These are phyloP conservation scores for Thomomys bottae DNA, from an alignment of 2,113 vertebrate genomes.

Conservation along the genomic window DNA sequence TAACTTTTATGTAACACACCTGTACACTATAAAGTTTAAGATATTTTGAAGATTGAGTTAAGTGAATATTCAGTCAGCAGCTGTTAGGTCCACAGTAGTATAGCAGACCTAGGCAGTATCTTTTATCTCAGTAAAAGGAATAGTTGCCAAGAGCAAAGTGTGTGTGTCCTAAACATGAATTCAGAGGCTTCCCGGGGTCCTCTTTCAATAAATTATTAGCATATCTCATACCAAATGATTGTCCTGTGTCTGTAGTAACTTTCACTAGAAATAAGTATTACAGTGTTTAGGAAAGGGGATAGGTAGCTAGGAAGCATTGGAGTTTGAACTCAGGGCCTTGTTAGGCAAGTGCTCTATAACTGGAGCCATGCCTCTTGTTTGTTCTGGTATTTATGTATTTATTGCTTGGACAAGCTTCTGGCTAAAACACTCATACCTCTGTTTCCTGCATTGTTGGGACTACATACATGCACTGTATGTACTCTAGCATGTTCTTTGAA, in stretches of 20 bases:
- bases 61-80: neutral
- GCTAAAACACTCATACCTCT: neutral
- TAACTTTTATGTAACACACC: too few species aligned
- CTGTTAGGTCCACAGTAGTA: neutral
- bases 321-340: too few species aligned
- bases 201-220: neutral
- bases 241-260: neutral
- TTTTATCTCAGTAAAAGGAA: neutral
- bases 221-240: neutral
- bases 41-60: slow-evolving; percentile 5
- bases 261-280: too few species aligned
- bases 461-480: too few species aligned
- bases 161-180: neutral
- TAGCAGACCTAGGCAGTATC: neutral
- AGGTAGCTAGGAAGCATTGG: neutral
- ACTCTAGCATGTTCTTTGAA: neutral
- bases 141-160: neutral
- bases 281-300: too few species aligned
- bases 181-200: neutral
- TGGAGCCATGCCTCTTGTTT: too few species aligned
- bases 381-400: too few species aligned
- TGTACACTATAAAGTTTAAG: neutral
- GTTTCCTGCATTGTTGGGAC: neutral
- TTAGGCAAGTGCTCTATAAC: too few species aligned
- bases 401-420: too few species aligned